A percentile compares a stretch with the other conserved stretches of the same genome.
Evolutionary conservation across 2,113 vertebrate species (phyloP).

Genomic region (Orycteropus afer): DNA sequence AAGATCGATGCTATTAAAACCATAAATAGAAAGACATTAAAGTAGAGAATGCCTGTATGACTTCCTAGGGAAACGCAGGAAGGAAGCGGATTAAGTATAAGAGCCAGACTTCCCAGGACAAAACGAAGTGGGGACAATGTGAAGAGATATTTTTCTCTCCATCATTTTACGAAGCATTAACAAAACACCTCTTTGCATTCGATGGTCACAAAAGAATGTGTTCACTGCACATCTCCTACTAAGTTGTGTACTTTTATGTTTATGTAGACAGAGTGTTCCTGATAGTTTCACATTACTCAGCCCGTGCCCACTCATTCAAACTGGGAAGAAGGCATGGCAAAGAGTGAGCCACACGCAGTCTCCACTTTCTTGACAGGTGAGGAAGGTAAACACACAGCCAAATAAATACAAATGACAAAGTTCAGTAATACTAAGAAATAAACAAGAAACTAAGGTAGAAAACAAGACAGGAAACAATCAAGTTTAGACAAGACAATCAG

Average conservation of each 20-base stretch:
- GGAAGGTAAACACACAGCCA: neutral
- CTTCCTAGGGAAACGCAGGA: conserved; percentile 18
- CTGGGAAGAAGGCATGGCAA: neutral
- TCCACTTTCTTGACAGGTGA: neutral
- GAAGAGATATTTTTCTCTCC: neutral
- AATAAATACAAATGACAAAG: neutral
- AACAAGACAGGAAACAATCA: neutral
- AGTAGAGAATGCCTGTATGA: neutral
- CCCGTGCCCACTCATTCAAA: neutral
- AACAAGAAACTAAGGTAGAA: neutral
- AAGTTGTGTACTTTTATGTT: neutral
- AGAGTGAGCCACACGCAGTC: neutral
- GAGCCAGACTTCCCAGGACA: neutral
- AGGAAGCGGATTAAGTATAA: neutral
- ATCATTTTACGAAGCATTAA: neutral
- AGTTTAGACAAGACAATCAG: neutral
- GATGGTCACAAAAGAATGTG: neutral
- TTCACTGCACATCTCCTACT: neutral
- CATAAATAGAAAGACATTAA: conserved; percentile 42
- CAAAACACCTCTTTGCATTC: neutral
- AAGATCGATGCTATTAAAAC: conserved; percentile 63
- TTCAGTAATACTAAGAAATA: neutral
- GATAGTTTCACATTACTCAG: neutral
- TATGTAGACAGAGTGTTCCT: neutral
- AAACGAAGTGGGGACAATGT: neutral